Evolutionary conservation across 2,797 vertebrate species (phyloP).

Genomic region (Euphonia xanthogaster): DNA sequence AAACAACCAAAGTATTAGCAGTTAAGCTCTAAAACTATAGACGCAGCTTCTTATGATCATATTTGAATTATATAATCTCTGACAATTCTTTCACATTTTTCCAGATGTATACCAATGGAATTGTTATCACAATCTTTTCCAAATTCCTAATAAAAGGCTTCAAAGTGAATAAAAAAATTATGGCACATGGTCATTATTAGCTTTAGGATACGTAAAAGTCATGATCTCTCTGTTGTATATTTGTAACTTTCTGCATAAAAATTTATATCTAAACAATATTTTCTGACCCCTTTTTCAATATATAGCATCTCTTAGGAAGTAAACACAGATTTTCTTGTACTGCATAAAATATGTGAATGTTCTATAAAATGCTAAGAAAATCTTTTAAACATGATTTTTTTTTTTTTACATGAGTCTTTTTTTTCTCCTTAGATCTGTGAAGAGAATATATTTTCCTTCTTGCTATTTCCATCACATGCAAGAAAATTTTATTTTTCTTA

Average conservation of each 20-base stretch:
- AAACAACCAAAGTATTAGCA: neutral
- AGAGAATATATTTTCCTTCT: neutral
- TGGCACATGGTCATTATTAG: neutral
- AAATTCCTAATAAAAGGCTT: neutral
- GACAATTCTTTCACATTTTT: neutral
- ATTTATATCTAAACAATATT: neutral
- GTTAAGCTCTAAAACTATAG: neutral
- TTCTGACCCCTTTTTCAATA: neutral
- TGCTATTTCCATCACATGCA: neutral
- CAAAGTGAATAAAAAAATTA: neutral
- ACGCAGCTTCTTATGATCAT: neutral
- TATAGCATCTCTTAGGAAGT: neutral
- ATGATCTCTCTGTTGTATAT: neutral
- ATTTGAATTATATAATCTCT: neutral
- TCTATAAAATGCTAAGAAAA: neutral
- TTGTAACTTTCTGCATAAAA: neutral
- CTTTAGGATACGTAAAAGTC: neutral
- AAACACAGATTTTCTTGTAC: neutral
- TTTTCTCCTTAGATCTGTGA: neutral
- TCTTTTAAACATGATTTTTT: neutral
- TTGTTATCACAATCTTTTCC: neutral
- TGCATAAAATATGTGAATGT: neutral
- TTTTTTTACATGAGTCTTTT: neutral
- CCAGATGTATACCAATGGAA: neutral
- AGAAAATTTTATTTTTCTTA: neutral